A percentile compares a stretch with the other conserved stretches of the same genome.
These are phyloP conservation scores for Drosophila varians DNA, from an alignment of 1,140 invertebrate genomes.

Conservation along the genomic window DNA sequence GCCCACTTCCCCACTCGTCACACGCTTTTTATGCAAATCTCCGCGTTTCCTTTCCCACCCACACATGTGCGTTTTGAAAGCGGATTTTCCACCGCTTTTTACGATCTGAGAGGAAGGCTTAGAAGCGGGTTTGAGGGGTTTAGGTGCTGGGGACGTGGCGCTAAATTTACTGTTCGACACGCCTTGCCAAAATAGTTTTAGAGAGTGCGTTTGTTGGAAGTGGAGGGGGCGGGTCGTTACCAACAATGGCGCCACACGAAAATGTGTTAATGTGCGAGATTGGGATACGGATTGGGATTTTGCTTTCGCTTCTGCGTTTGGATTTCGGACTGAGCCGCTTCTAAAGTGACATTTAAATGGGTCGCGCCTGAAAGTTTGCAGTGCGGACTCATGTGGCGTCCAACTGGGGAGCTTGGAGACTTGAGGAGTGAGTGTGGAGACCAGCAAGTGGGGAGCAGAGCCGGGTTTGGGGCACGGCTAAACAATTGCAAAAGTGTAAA, in stretches of 20 bases:
- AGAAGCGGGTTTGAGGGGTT: neutral
- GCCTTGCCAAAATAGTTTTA: conserved; percentile 73
- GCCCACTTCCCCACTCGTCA: conserved; percentile 4
- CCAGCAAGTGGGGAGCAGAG: neutral
- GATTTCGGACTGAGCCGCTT: conserved; percentile 11
- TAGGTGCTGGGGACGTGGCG: neutral
- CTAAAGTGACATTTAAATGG: conserved; percentile 43
- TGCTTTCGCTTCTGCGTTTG: conserved; percentile 1
- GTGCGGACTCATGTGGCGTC: conserved; percentile 28
- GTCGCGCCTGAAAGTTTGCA: conserved; percentile 59
- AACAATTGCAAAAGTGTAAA: conserved; percentile 81
- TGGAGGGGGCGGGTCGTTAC: neutral
- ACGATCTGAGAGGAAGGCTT: conserved; percentile 39
- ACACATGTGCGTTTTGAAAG: conserved; percentile 64
- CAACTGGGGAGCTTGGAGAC: conserved; percentile 2
- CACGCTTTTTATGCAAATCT: conserved; percentile 65
- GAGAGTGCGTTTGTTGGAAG: conserved; percentile 64
- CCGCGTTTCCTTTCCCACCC: conserved; percentile 3
- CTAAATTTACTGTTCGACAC: conserved; percentile 71
- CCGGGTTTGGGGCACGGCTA: conserved; percentile 18
- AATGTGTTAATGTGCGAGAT: conserved; percentile 80
- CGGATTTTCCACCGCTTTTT: conserved; percentile 70
- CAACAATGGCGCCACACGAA: conserved; percentile 11
- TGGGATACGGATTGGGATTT: conserved; percentile 47
- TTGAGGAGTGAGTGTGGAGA: conserved; percentile 4